Conservation (phyloP, 2,888 invertebrate genomes). For the Cyaniris semiargus region DNA sequence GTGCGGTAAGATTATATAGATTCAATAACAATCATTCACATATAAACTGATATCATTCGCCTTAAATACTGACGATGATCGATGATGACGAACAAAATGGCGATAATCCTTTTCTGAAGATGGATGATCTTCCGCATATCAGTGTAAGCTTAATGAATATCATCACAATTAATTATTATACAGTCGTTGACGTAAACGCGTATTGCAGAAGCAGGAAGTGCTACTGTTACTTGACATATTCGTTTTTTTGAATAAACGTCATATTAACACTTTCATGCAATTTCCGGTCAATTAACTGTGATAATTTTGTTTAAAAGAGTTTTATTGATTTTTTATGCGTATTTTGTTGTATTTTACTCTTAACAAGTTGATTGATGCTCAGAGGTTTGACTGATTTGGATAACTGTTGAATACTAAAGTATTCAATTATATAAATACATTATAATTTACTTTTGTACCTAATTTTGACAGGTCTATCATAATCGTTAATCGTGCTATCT, state of each 20-base stretch:
- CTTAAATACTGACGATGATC: neutral
- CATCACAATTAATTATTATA: neutral
- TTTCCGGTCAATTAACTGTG: conserved; percentile 9
- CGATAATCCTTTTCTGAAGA: neutral
- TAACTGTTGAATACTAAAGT: neutral
- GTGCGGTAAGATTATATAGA: no score
- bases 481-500: no score
- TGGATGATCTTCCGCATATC: neutral
- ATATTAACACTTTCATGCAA: neutral
- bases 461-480: no score
- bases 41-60: no score
- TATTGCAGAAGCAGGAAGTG: conserved; percentile 4
- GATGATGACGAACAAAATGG: neutral
- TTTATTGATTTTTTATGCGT: neutral
- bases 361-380: neutral
- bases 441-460: no score
- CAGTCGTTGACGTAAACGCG: neutral
- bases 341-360: neutral
- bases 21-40: no score
- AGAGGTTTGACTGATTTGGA: neutral
- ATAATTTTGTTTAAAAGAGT: neutral
- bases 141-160: neutral
- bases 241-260: conserved; percentile 27
- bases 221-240: neutral
- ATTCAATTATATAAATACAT: no score